Percentiles rank a stretch among this genome's conserved stretches.
These are phyloP conservation scores for Troilus luridus DNA, from an alignment of 2,888 invertebrate species.

Conservation along the genomic window DNA sequence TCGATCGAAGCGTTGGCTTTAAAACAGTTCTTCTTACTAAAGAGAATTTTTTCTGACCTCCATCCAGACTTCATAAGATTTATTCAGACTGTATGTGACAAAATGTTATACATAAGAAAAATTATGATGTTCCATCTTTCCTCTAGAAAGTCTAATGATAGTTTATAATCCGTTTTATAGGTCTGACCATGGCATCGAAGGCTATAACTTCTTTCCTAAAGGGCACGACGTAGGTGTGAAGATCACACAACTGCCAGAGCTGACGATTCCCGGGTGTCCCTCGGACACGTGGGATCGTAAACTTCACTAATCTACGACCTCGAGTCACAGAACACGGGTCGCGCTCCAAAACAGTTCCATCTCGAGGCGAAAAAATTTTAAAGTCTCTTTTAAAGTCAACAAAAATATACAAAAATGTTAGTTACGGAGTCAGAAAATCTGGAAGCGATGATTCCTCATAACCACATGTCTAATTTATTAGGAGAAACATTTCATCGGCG, in stretches of 20 bases:
- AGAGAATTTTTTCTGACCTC: too few relatives aligned
- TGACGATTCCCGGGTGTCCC: neutral
- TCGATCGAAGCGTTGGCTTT: too few relatives aligned
- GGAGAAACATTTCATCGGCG: neutral
- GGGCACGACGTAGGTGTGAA: constrained; percentile 7
- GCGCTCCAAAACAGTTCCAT: neutral
- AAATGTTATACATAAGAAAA: too few relatives aligned
- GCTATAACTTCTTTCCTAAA: neutral
- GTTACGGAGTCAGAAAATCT: neutral
- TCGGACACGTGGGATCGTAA: neutral
- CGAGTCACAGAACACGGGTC: neutral
- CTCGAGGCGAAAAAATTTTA: neutral
- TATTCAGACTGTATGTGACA: too few relatives aligned
- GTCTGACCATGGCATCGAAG: too few relatives aligned
- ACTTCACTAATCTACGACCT: neutral
- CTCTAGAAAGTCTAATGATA: too few relatives aligned
- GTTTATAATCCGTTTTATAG: too few relatives aligned
- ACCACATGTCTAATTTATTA: constrained; percentile 19
- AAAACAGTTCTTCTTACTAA: too few relatives aligned
- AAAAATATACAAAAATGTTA: neutral
- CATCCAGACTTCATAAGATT: too few relatives aligned
- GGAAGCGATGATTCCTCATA: constrained; percentile 32
- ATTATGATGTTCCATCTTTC: too few relatives aligned
- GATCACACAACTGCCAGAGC: neutral
- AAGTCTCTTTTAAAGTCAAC: neutral